Evolutionary conservation across 2,797 vertebrate genomes (phyloP).

Genomic region (Ispidina lecontei): DNA sequence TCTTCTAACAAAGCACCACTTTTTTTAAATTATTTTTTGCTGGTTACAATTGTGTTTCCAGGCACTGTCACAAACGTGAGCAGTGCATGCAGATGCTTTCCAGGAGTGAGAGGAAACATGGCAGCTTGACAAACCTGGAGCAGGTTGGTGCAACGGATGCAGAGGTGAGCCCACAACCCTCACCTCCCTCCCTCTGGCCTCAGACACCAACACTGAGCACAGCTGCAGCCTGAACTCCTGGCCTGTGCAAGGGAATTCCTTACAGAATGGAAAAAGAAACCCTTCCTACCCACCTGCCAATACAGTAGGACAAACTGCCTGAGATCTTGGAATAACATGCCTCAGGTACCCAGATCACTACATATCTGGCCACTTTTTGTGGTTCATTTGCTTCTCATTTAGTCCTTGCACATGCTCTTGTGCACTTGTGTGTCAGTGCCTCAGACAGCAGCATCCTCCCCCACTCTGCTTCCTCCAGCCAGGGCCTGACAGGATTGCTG

Average conservation of each 20-base stretch:
- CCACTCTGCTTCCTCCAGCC: background rate
- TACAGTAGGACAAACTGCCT: background rate
- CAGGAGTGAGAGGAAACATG: background rate
- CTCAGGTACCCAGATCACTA: background rate
- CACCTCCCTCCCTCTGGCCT: background rate
- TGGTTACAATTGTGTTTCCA: background rate
- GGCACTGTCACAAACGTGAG: background rate
- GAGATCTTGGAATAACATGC: background rate
- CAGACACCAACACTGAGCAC: background rate
- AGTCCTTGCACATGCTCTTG: background rate
- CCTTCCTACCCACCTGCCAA: background rate
- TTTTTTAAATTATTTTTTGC: background rate
- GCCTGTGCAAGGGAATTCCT: background rate
- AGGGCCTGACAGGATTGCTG: background rate
- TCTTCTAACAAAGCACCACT: background rate
- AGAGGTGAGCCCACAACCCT: background rate
- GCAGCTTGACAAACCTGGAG: background rate
- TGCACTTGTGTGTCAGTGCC: background rate
- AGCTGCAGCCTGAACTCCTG: background rate
- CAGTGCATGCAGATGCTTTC: background rate
- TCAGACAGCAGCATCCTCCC: background rate
- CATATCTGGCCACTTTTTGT: background rate
- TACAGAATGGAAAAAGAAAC: background rate
- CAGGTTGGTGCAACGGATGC: background rate
- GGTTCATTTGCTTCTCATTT: background rate